Percentiles rank a stretch among this genome's conserved stretches.
Evolutionary conservation across 2,888 invertebrate genomes (phyloP).

Genomic region (Eremobia ochroleuca): DNA sequence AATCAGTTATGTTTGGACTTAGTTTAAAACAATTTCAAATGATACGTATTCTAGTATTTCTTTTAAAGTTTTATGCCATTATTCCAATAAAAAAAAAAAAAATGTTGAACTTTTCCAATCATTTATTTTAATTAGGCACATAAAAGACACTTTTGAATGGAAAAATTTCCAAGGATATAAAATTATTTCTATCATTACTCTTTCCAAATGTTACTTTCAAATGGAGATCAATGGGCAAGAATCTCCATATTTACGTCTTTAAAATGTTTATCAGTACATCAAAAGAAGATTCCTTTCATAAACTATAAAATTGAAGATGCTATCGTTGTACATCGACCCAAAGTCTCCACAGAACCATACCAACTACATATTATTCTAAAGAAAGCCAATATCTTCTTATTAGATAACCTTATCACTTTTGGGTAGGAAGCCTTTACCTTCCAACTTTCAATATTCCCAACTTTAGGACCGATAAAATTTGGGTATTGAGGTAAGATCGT

Average conservation of each 20-base stretch:
- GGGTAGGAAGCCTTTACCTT: slow-evolving; percentile 24
- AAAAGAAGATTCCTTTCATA: not conserved
- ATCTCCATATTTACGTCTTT: not conserved
- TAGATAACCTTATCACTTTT: slow-evolving; percentile 14
- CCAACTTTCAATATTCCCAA: slow-evolving; percentile 24
- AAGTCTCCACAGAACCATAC: not conserved
- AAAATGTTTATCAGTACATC: not conserved
- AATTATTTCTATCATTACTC: not conserved
- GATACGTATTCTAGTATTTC: not conserved
- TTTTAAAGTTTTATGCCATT: not conserved
- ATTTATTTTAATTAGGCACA: no score
- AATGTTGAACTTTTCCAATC: no score
- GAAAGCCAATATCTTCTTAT: slow-evolving; percentile 1
- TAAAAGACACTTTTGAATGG: not conserved
- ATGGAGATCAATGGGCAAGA: not conserved
- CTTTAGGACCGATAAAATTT: slow-evolving; percentile 22
- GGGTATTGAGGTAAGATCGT: slow-evolving; percentile 4
- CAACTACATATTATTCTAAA: not conserved
- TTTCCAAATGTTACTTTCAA: not conserved
- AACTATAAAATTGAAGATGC: not conserved
- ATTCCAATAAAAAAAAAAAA: not conserved
- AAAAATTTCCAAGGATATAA: not conserved
- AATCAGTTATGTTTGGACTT: not conserved
- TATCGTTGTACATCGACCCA: not conserved
- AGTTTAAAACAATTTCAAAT: not conserved